Evolutionary conservation across 2,888 invertebrate genomes (phyloP).

Genomic region (Cryptocephalus primarius): DNA sequence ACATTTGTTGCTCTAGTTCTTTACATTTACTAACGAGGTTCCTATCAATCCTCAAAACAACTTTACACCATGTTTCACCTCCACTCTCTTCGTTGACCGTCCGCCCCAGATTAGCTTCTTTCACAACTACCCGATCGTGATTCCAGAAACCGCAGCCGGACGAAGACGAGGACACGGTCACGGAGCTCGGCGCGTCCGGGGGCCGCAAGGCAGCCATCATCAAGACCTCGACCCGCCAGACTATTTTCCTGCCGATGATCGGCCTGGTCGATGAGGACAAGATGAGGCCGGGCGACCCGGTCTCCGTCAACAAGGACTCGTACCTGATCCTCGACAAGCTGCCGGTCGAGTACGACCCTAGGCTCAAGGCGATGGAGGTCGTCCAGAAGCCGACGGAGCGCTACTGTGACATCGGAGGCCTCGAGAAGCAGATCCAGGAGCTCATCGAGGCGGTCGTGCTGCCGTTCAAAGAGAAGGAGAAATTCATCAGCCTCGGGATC

Average conservation of each 20-base stretch:
- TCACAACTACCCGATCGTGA: too few species aligned
- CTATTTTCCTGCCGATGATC: neutral
- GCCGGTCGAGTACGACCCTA: constrained; percentile 92
- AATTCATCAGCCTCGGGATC: neutral
- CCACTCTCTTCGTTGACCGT: too few species aligned
- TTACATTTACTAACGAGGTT: too few species aligned
- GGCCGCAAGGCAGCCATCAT: too few species aligned
- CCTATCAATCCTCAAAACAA: too few species aligned
- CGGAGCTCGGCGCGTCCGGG: constrained; percentile 93
- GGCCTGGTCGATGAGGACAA: neutral
- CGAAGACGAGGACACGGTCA: constrained; percentile 96
- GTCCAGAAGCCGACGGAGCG: constrained; percentile 98
- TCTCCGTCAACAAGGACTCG: constrained; percentile 92
- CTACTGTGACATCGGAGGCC: constrained; percentile 97
- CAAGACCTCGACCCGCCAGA: neutral
- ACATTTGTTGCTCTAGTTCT: too few species aligned
- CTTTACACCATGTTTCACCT: too few species aligned
- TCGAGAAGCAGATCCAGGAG: constrained; percentile 97
- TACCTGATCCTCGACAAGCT: constrained; percentile 94
- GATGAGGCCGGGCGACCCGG: constrained; percentile 94
- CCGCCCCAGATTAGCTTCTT: too few species aligned
- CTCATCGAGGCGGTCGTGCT: constrained; percentile 97
- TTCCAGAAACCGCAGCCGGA: constrained; percentile 58
- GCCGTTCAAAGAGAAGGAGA: constrained; percentile 67
- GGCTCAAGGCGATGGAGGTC: constrained; percentile 98